Evolutionary conservation across 1,140 invertebrate genomes (phyloP), one percentile per base, ranked within the genome.

Genomic region (Planococcus citri): DNA sequence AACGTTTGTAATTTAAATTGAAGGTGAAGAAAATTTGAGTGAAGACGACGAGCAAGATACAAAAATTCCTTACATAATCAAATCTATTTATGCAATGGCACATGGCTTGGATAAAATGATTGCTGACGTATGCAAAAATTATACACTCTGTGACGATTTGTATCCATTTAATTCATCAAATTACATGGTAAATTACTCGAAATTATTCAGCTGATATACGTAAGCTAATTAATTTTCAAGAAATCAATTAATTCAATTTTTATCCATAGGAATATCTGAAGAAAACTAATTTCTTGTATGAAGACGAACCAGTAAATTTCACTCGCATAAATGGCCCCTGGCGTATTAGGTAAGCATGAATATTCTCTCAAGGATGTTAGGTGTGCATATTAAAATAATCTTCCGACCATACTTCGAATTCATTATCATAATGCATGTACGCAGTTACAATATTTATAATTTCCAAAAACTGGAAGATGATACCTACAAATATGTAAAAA

Each of bases 391-490:
- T n/a, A n/a, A n/a, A n/a, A n/a, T n/a, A n/a, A n/a, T n/a, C n/a
- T n/a, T n/a, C n/a, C n/a, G n/a, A n/a, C n/a, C n/a, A n/a, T n/a
- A n/a, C n/a, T n/a, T n/a, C n/a, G n/a, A n/a, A n/a, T n/a, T n/a
- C n/a, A n/a, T n/a, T n/a, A n/a, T n/a, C n/a, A n/a, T n/a, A n/a
- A n/a, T n/a, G n/a, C n/a, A n/a, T n/a, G n/a, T 33, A 74, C 77
- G 17, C 74, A 88, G 87, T 76, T 94, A 94, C 77, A 89, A 92
- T 75, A 90, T 93, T 71, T 84, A 93, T 78, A 93, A 92, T 77
- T 92, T 86, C 78, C 88, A 91, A 78, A 80, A 80, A 27, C 73
- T 82, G 21, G 82, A 84, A 1, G 82, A 85, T 70, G 83, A 82
- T 2, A 83, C 77, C 4, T 89, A 84, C 74, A 81, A 83, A n/a